Conservation (phyloP, 2,888 invertebrate genomes). For the Melanophora roralis region DNA sequence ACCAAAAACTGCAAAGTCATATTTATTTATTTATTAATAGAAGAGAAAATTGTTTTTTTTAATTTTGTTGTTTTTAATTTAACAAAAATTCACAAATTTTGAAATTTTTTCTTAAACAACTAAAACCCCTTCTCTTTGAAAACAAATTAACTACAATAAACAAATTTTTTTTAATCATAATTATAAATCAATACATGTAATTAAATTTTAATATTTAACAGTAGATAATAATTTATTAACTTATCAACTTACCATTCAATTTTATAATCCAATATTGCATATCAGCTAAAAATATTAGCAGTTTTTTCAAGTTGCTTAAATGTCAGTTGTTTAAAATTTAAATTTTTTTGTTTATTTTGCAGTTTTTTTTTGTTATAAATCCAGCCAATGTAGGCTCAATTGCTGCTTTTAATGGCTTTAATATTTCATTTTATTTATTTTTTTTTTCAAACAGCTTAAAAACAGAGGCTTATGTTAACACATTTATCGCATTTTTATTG, state of each 20-base stretch:
- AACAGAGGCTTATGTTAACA: constrained; percentile 33
- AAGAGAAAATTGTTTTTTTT: too few relatives aligned
- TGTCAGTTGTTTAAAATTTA: neutral
- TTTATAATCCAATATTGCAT: constrained; percentile 10
- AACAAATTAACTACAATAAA: neutral
- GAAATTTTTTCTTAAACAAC: too few relatives aligned
- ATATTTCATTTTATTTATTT: neutral
- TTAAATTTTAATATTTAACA: neutral
- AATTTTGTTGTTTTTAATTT: too few relatives aligned
- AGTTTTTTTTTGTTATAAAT: constrained; percentile 15
- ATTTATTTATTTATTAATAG: too few relatives aligned
- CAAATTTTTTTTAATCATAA: neutral
- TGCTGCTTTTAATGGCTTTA: neutral
- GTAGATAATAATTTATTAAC: neutral
- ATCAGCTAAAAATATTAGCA: neutral
- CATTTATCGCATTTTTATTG: constrained; percentile 43
- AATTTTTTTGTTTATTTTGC: neutral
- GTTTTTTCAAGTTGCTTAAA: neutral
- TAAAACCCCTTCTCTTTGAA: too few relatives aligned
- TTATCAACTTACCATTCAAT: constrained; percentile 30
- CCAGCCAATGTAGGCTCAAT: constrained; percentile 24
- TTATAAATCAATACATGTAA: constrained; percentile 10
- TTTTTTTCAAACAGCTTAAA: constrained; percentile 4
- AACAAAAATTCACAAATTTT: too few relatives aligned
- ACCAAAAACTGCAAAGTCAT: too few relatives aligned